Conservation (phyloP, 2,113 vertebrate genomes). For the Emydocephalus ijimae region DNA sequence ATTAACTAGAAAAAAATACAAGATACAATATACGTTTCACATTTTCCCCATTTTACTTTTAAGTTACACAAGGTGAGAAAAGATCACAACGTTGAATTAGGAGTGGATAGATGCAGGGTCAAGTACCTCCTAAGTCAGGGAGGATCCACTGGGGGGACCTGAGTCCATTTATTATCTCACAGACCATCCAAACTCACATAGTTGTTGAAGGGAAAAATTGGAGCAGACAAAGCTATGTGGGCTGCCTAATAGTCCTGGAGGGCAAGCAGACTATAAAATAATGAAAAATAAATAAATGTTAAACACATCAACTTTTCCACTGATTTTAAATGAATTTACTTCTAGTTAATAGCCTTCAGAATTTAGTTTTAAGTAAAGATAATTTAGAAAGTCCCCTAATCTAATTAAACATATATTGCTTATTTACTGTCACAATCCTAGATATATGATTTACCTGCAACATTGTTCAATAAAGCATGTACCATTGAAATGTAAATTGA, state of each 20-base stretch:
- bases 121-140: neutral
- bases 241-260: neutral
- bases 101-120: neutral
- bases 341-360: neutral
- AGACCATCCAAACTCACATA: neutral
- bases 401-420: neutral
- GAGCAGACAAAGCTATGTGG: neutral
- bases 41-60: neutral
- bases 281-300: neutral
- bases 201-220: neutral
- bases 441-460: neutral
- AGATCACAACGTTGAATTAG: neutral
- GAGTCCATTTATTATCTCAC: neutral
- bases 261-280: neutral
- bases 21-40: neutral
- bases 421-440: neutral
- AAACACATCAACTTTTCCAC: neutral
- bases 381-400: neutral
- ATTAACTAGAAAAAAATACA: slow-evolving; percentile 40
- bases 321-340: slow-evolving; percentile 16
- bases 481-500: neutral
- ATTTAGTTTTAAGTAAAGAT: neutral
- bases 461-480: neutral
- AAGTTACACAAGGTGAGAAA: neutral
- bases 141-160: neutral